A percentile compares a stretch with the other conserved stretches of the same genome.
phyloP scores from a whole-genome alignment of 2,113 vertebrate species.

The Mirza zaza region DNA sequence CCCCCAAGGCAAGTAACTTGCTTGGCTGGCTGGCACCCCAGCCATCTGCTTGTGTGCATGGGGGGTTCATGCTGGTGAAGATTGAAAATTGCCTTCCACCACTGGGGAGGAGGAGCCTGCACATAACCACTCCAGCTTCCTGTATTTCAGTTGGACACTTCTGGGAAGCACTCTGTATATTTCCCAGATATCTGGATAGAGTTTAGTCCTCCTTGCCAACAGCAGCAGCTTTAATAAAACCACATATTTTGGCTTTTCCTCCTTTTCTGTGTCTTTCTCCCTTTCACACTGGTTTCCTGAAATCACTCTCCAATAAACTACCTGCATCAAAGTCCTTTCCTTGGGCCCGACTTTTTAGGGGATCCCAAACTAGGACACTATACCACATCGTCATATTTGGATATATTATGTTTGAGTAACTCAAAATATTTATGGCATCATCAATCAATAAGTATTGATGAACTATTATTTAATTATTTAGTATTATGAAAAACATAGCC shows the following conservation, averaged over 20 bases:
- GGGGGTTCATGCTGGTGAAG: neutral
- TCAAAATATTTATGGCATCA: neutral
- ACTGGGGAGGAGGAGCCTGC: neutral
- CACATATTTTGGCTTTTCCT: neutral
- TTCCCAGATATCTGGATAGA: neutral
- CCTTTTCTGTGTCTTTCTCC: neutral
- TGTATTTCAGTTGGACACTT: neutral
- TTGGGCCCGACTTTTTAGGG: neutral
- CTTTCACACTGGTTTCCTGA: neutral
- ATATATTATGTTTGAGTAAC: neutral
- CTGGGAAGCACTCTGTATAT: neutral
- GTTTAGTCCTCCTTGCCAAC: neutral
- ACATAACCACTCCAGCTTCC: neutral
- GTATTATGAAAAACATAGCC: neutral
- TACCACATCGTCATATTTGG: neutral
- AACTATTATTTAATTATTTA: neutral
- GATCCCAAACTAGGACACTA: neutral
- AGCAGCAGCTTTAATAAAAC: neutral
- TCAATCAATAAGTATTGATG: neutral
- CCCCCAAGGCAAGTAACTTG: too few relatives aligned
- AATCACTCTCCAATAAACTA: neutral
- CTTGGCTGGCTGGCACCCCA: fast-evolving
- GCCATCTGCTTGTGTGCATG: neutral
- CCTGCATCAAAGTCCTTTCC: neutral
- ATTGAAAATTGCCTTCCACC: neutral